These are phyloP conservation scores for Orthonychiurus folsomi DNA, from an alignment of 2,888 invertebrate species.

Conservation along the genomic window DNA sequence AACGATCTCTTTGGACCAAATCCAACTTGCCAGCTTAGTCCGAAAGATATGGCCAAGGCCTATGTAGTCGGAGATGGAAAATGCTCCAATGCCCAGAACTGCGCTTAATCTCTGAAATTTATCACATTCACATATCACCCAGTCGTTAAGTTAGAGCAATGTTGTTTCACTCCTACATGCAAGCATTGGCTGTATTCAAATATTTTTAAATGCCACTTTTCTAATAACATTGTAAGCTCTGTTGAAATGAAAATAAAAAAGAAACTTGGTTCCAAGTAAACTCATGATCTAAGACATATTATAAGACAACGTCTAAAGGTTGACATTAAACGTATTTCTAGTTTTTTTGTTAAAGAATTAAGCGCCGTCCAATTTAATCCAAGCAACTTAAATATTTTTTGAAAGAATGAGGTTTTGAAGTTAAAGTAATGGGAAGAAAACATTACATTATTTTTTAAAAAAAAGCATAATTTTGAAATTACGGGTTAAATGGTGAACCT, in stretches of 20 bases:
- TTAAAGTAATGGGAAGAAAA: too few species aligned
- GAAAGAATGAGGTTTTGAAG: too few species aligned
- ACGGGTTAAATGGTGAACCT: too few species aligned
- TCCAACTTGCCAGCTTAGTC: constrained; percentile 30
- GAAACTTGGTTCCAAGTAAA: not conserved
- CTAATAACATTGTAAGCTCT: not conserved
- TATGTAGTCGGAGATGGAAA: constrained; percentile 37
- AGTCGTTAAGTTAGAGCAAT: not conserved
- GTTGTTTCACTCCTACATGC: not conserved
- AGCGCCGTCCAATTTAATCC: too few species aligned
- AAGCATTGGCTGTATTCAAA: not conserved
- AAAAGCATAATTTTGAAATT: too few species aligned
- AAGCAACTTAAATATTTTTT: too few species aligned
- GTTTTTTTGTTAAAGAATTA: not conserved
- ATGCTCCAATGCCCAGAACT: constrained; percentile 31
- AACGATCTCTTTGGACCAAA: constrained; percentile 38
- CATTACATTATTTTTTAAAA: too few species aligned
- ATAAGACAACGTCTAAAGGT: too few species aligned
- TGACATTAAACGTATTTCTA: too few species aligned
- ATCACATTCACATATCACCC: too few species aligned
- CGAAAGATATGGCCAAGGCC: constrained; percentile 38
- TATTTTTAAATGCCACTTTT: not conserved
- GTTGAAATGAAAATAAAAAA: not conserved
- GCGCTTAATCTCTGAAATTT: constrained; percentile 14
- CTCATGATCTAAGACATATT: too few species aligned